Percentiles rank a stretch among this genome's conserved stretches.
Evolutionary conservation across 2,888 invertebrate species (phyloP).

Genomic region (Drymonia ruficornis): DNA sequence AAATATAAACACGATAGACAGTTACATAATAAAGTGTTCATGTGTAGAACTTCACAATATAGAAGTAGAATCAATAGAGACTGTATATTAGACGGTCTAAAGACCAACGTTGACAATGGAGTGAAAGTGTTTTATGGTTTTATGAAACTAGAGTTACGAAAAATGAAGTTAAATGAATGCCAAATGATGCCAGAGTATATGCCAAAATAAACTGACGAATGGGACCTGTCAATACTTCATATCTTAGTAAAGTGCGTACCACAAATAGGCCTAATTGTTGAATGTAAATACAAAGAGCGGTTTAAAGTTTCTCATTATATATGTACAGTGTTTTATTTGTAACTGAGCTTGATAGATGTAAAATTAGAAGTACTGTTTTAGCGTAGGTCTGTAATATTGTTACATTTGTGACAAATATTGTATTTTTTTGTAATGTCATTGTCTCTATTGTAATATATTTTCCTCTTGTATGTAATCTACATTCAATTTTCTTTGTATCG

Average conservation of each 20-base stretch:
- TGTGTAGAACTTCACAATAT: slow-evolving; percentile 31
- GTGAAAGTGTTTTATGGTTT: slow-evolving; percentile 31
- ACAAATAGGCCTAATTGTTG: slow-evolving; percentile 39
- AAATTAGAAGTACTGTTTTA: slow-evolving; percentile 50
- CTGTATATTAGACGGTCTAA: slow-evolving; percentile 27
- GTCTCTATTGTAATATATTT: slow-evolving; percentile 50
- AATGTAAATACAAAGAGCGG: slow-evolving; percentile 52
- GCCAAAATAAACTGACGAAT: slow-evolving; percentile 70
- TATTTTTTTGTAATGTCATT: slow-evolving; percentile 45
- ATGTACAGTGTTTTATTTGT: slow-evolving; percentile 57
- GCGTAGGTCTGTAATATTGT: slow-evolving; percentile 54
- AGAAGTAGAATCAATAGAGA: slow-evolving; percentile 31
- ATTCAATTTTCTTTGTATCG: slow-evolving; percentile 44
- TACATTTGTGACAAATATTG: slow-evolving; percentile 41
- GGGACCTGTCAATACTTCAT: slow-evolving; percentile 80
- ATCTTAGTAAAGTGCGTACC: slow-evolving; percentile 63
- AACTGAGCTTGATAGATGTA: slow-evolving; percentile 57
- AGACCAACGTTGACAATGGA: slow-evolving; percentile 16
- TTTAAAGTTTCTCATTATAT: slow-evolving; percentile 61
- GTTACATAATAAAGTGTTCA: slow-evolving; percentile 49
- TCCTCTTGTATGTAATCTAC: slow-evolving; percentile 43
- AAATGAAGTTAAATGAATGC: slow-evolving; percentile 48
- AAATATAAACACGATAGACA: slow-evolving; percentile 58
- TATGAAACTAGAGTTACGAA: slow-evolving; percentile 16
- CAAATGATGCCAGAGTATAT: slow-evolving; percentile 63